phyloP scores from a whole-genome alignment of 2,113 vertebrate genomes.

The Mus spicilegus region DNA sequence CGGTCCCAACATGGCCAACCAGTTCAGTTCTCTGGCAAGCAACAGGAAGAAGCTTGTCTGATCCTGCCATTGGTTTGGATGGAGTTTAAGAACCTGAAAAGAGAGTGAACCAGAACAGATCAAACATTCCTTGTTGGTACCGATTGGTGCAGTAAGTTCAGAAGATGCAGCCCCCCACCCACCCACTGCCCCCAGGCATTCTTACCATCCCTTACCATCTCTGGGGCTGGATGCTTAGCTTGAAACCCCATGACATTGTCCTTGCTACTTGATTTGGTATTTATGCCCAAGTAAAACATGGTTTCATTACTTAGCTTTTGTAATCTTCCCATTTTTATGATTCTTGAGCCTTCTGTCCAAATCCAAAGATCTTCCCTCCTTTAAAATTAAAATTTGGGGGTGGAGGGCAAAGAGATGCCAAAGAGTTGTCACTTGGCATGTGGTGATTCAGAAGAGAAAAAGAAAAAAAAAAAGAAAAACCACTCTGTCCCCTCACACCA shows the following conservation, averaged over 20 bases:
- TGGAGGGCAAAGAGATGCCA: constrained; percentile 58
- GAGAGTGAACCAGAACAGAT: not conserved
- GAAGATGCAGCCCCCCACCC: not conserved
- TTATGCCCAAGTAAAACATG: constrained; percentile 26
- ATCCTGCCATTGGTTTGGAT: not conserved
- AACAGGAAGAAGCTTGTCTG: not conserved
- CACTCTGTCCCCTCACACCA: constrained; percentile 79
- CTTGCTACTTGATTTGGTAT: constrained; percentile 15
- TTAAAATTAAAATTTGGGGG: not conserved
- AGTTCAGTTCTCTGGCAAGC: not conserved
- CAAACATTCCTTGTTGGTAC: not conserved
- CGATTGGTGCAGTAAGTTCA: not conserved
- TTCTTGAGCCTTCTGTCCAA: not conserved
- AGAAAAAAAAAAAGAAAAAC: constrained; percentile 62
- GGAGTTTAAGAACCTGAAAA: not conserved
- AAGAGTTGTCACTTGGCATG: constrained; percentile 83
- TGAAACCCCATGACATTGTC: not conserved
- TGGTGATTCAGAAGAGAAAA: constrained; percentile 83
- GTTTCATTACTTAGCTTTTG: constrained; percentile 36
- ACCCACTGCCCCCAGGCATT: not conserved
- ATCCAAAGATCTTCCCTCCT: not conserved
- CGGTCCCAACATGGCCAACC: not conserved
- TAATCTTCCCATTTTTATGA: not conserved
- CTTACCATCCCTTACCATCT: not conserved
- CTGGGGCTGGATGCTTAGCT: not conserved